Base-by-base conservation (phyloP, 1,140 invertebrate genomes). In the Lordiphosa stackelbergi region DNA sequence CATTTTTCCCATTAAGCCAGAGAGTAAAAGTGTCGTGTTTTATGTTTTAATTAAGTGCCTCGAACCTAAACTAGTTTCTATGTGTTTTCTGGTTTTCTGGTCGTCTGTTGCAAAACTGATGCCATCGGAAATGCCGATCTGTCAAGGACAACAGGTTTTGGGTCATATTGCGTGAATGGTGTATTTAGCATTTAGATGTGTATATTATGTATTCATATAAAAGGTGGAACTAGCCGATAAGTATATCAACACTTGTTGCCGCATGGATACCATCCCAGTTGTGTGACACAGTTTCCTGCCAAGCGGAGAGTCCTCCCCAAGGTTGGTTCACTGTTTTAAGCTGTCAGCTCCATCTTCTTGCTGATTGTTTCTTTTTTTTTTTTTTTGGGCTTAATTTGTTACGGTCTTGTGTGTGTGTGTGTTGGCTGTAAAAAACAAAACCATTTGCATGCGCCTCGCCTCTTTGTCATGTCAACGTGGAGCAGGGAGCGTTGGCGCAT, bases 401-500 rank as follows among this genome's bases (percentile, higher is more conserved):
- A 24, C 35, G 43, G 38, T 31, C 38, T 65, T 34, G 34, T 47
- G 53, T 48, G 31, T 5, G 24, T 31, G 34, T 47, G 53, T 11
- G 46, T 35, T 61, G 53, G 53, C 49, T 48, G 43, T 46, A 13
- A 37, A 37, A 9, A 49, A 19, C 66, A 81, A 79, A 62, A 66
- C 45, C 75, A 79, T 79, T 79, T 79, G 74, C 75, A 79, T 79
- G 66, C 74, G 47, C 41, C 49, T 51, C 74, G 69, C 81, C 68
- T 81, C 57, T 73, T 52, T 55, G 36, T 51, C 12, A 63, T 61
- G 52, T 55, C 41, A 34, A 49, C 12, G 36, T 12, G 47, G 41
- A 58, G 24, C 61, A 43, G 63, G 46, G 42, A 73, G 22, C 63
- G 57, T 62, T 73, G 69, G 52, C 69, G 69, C 69, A 73, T 73